Evolutionary conservation across 1,140 invertebrate genomes (phyloP).

Genomic region (Diorhabda elongata): DNA sequence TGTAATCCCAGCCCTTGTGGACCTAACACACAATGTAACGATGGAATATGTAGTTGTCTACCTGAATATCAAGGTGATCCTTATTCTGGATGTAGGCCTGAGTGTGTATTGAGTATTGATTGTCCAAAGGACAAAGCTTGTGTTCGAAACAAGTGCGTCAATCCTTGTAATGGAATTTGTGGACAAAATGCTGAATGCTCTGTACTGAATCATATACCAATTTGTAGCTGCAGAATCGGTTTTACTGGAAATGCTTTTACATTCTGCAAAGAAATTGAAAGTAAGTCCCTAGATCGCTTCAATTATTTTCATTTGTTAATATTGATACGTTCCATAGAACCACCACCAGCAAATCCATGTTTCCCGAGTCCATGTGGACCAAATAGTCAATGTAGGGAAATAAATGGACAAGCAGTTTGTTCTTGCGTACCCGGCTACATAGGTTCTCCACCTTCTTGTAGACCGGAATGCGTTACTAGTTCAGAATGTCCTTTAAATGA

Average conservation of each 20-base stretch:
- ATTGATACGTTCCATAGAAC: neutral
- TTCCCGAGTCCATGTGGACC: slow-evolving; percentile 64
- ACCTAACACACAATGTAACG: slow-evolving; percentile 58
- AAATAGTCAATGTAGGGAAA: slow-evolving; percentile 60
- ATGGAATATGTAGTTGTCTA: slow-evolving; percentile 58
- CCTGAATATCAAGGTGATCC: slow-evolving; percentile 61
- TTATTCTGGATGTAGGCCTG: slow-evolving; percentile 62
- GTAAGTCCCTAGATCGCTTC: slow-evolving; percentile 41
- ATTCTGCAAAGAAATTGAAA: slow-evolving; percentile 55
- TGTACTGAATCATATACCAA: slow-evolving; percentile 62
- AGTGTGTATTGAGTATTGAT: slow-evolving; percentile 67
- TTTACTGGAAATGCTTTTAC: slow-evolving; percentile 63
- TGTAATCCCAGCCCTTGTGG: slow-evolving; percentile 65
- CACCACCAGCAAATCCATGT: slow-evolving; percentile 53
- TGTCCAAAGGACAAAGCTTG: slow-evolving; percentile 63
- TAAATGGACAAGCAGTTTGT: slow-evolving; percentile 61
- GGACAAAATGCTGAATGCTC: slow-evolving; percentile 63
- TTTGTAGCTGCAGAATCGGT: slow-evolving; percentile 62
- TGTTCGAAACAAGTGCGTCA: slow-evolving; percentile 59
- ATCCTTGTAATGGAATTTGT: slow-evolving; percentile 65
- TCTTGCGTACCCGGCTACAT: slow-evolving; percentile 60
- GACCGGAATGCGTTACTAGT: slow-evolving; percentile 63
- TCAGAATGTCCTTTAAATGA: slow-evolving; percentile 61
- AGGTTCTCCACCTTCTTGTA: slow-evolving; percentile 61
- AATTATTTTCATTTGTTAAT: too few species aligned